Evolutionary conservation across 37 sponge, comb jelly and placozoan species (phyloP).

Genomic region (Axinella damicornis): DNA sequence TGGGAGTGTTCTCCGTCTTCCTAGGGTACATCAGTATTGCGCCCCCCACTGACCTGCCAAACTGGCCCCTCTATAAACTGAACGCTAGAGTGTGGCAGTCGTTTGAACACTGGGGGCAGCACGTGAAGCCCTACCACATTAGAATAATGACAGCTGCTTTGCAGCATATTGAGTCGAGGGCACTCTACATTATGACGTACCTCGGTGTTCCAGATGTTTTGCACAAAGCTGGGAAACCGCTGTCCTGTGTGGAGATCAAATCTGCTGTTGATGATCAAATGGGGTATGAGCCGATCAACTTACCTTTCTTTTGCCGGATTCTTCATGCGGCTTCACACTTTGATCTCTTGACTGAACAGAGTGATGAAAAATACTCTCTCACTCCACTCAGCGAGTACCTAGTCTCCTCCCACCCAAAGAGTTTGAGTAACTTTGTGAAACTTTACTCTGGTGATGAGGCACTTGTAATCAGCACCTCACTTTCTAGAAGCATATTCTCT

Average conservation of each 20-base stretch:
- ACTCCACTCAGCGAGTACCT: constrained; percentile 76
- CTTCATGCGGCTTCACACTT: constrained; percentile 83
- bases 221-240: constrained; percentile 35
- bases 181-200: constrained; percentile 66
- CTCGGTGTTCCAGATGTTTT: constrained; percentile 71
- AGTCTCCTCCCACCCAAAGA: constrained; percentile 72
- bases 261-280: constrained; percentile 31
- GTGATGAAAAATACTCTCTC: constrained; percentile 62
- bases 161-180: constrained; percentile 78
- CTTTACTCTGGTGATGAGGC: constrained; percentile 82
- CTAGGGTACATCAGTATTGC: constrained; percentile 82
- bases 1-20: constrained; percentile 63
- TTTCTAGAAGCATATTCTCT: constrained; percentile 72
- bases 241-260: constrained; percentile 81
- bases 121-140: constrained; percentile 81
- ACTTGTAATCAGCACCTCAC: constrained; percentile 66
- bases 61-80: constrained; percentile 80
- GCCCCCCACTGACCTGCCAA: constrained; percentile 86
- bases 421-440: constrained; percentile 71
- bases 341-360: constrained; percentile 58
- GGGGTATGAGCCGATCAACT: constrained; percentile 52
- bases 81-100: constrained; percentile 80
- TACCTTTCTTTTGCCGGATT: constrained; percentile 73
- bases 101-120: constrained; percentile 70
- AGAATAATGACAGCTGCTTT: constrained; percentile 70